Evolutionary conservation across 2,888 invertebrate species (phyloP).

Genomic region (Pandemis corylana): DNA sequence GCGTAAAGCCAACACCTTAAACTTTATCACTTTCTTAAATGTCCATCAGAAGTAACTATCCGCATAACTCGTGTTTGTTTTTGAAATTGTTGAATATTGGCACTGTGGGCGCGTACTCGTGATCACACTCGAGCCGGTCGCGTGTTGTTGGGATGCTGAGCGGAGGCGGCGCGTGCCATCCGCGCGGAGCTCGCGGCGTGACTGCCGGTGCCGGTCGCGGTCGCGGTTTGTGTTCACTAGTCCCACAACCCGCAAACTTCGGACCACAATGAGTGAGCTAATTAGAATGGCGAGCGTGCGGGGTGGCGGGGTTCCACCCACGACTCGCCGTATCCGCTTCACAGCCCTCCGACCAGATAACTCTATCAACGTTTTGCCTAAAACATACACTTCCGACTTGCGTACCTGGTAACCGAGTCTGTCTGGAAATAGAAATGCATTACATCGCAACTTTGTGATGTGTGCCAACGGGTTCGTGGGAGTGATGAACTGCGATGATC

Average conservation of each 20-base stretch:
- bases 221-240: conserved; percentile 34
- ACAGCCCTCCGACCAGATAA: conserved; percentile 61
- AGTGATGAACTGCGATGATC: conserved; percentile 35
- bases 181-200: conserved; percentile 69
- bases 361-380: conserved; percentile 21
- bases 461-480: conserved; percentile 31
- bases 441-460: conserved; percentile 27
- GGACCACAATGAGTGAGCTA: conserved; percentile 83
- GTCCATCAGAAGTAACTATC: conserved; percentile 57
- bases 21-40: conserved; percentile 60
- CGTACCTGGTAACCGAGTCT: conserved; percentile 12
- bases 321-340: conserved; percentile 81
- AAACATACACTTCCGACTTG: conserved; percentile 9
- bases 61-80: conserved; percentile 64
- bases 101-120: conserved; percentile 78
- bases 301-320: conserved; percentile 75
- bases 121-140: conserved; percentile 67
- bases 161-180: conserved; percentile 62
- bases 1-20: conserved; percentile 68
- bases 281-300: conserved; percentile 81
- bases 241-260: conserved; percentile 65
- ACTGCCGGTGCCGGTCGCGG: conserved; percentile 51
- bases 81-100: conserved; percentile 67
- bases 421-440: conserved; percentile 37
- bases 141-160: conserved; percentile 56